Percentiles rank a stretch among this genome's conserved stretches.
Conservation (phyloP, 2,888 invertebrate genomes). For the Polyploca ridens region DNA sequence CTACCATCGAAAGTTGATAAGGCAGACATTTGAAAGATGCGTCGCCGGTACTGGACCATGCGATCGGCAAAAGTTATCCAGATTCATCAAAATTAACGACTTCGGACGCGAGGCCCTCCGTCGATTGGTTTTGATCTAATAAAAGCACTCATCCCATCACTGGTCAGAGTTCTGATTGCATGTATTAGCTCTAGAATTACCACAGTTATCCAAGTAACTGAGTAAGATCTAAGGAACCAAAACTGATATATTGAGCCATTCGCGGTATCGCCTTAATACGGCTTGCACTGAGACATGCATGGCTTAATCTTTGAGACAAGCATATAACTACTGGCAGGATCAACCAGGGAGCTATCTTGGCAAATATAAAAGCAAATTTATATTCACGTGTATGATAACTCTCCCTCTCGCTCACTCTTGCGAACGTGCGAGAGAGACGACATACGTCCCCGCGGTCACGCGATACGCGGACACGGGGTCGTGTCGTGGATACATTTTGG, state of each 20-base stretch:
- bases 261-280: conserved; percentile 83
- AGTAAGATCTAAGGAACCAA: conserved; percentile 57
- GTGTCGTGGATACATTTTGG: too few species aligned
- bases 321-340: conserved; percentile 87
- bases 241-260: conserved; percentile 86
- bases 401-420: too few species aligned
- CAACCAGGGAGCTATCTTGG: conserved; percentile 66
- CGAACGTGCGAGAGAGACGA: too few species aligned
- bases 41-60: conserved; percentile 80
- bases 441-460: too few species aligned
- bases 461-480: too few species aligned
- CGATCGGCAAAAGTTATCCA: conserved; percentile 65
- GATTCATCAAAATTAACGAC: conserved; percentile 74
- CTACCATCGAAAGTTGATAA: conserved; percentile 88
- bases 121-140: conserved; percentile 70
- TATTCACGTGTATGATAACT: too few species aligned
- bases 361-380: too few species aligned
- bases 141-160: conserved; percentile 73
- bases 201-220: conserved; percentile 83
- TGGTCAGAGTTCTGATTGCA: conserved; percentile 78
- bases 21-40: conserved; percentile 87
- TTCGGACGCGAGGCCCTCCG: conserved; percentile 59
- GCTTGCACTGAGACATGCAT: conserved; percentile 87
- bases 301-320: conserved; percentile 84
- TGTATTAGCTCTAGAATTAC: conserved; percentile 82